phyloP scores from a whole-genome alignment of 2,113 vertebrate species.

The Brevimyrus niger region DNA sequence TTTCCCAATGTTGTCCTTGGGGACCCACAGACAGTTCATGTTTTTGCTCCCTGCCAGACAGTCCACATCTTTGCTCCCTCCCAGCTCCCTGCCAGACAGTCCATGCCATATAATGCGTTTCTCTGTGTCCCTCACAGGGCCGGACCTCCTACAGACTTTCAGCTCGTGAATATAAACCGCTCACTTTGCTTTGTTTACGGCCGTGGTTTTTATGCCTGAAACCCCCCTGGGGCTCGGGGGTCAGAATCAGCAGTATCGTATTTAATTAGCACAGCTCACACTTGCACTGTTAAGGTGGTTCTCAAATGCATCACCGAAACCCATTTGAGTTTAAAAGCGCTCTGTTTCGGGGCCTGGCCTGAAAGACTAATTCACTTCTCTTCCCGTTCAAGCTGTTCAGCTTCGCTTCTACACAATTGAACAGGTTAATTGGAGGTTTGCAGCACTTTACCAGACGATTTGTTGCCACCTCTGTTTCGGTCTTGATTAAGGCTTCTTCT shows the following conservation, averaged over 20 bases:
- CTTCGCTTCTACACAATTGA: constrained; percentile 17
- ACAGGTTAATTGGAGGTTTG: constrained; percentile 25
- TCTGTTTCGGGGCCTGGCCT: constrained; percentile 9
- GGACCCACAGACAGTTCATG: not conserved
- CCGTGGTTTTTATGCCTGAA: constrained; percentile 14
- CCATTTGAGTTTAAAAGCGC: constrained; percentile 29
- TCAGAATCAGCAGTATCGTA: constrained; percentile 19
- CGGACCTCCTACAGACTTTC: not conserved
- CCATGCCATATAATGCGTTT: not conserved
- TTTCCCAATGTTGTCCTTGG: not conserved
- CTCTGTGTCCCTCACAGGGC: not conserved
- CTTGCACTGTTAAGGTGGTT: constrained; percentile 9
- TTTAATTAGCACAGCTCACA: constrained; percentile 32
- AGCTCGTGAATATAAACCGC: constrained; percentile 10
- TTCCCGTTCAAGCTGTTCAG: constrained; percentile 16
- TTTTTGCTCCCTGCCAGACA: not conserved
- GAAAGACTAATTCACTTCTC: constrained; percentile 25
- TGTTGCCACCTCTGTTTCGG: constrained; percentile 2
- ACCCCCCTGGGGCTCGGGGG: constrained; percentile 7
- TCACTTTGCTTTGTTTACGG: constrained; percentile 27
- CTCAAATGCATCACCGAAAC: constrained; percentile 26
- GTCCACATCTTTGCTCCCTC: not conserved
- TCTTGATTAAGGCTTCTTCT: constrained; percentile 1
- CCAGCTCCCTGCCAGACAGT: not conserved
- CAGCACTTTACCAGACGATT: constrained; percentile 24